Percentiles rank a stretch among this genome's conserved stretches.
These are phyloP conservation scores for Arothron firmamentum DNA, from an alignment of 2,113 vertebrate species.

Conservation along the genomic window DNA sequence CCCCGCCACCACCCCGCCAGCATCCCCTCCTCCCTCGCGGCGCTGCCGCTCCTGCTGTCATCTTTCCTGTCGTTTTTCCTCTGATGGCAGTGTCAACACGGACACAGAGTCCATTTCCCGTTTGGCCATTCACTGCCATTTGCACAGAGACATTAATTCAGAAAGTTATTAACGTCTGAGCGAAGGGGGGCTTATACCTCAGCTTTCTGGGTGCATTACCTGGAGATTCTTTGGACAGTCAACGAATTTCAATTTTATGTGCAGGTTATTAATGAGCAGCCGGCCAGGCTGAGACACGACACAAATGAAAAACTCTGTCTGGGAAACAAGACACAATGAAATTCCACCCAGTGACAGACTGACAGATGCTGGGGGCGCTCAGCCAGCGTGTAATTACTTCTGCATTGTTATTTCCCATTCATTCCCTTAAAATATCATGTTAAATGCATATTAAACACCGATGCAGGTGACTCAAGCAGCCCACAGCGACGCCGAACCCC, in stretches of 20 bases:
- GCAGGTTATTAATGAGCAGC: slow-evolving; percentile 39
- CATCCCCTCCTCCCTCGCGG: background rate
- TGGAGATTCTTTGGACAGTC: slow-evolving; percentile 29
- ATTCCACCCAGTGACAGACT: slow-evolving; percentile 57
- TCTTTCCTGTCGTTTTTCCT: slow-evolving; percentile 49
- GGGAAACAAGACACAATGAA: slow-evolving; percentile 50
- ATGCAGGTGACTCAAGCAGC: slow-evolving; percentile 19
- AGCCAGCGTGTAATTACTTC: slow-evolving; percentile 67
- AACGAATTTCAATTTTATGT: slow-evolving; percentile 44
- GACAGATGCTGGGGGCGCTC: slow-evolving; percentile 61
- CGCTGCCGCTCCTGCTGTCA: slow-evolving; percentile 14
- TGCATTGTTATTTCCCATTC: slow-evolving; percentile 64
- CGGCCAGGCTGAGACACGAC: slow-evolving; percentile 21
- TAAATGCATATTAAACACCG: slow-evolving; percentile 65
- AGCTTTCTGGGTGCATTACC: slow-evolving; percentile 34
- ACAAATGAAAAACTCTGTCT: slow-evolving; percentile 49
- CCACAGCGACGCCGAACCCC: background rate
- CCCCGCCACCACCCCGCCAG: background rate
- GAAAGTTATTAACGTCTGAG: slow-evolving; percentile 51
- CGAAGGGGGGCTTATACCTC: slow-evolving; percentile 31
- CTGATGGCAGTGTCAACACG: slow-evolving; percentile 64
- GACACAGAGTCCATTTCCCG: slow-evolving; percentile 36
- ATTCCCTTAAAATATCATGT: slow-evolving; percentile 55
- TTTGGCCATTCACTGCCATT: slow-evolving; percentile 40
- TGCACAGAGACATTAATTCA: slow-evolving; percentile 48